Percentiles rank a stretch among this genome's conserved stretches.
These are phyloP conservation scores for Neotragus pygmaeus DNA, from an alignment of 2,113 vertebrate genomes.

Conservation along the genomic window DNA sequence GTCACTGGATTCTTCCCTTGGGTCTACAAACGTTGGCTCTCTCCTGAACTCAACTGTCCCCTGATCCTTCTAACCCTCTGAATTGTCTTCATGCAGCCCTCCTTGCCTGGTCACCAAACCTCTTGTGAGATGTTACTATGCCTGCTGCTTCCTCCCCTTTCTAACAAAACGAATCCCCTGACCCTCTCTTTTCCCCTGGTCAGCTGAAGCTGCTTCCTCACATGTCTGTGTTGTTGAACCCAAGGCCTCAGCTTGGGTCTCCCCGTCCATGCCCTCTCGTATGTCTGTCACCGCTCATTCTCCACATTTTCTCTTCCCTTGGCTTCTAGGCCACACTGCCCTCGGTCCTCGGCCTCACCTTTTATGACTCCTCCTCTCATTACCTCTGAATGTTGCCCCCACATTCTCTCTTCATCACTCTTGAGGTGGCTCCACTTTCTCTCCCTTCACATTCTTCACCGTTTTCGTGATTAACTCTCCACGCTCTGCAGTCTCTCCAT, in stretches of 20 bases:
- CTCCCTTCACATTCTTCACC: background rate
- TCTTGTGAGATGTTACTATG: background rate
- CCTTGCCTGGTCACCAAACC: background rate
- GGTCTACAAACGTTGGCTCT: background rate
- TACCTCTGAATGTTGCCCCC: background rate
- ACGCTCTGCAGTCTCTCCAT: background rate
- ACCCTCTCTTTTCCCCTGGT: rapidly evolving
- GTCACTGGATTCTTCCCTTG: background rate
- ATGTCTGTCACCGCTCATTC: background rate
- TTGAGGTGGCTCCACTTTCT: background rate
- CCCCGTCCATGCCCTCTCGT: background rate
- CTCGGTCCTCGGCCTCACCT: background rate
- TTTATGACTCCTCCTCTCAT: background rate
- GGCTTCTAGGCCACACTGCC: background rate
- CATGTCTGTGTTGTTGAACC: background rate
- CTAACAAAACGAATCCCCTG: background rate
- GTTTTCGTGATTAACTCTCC: background rate
- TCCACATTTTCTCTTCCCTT: background rate
- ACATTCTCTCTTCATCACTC: background rate
- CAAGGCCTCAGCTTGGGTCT: background rate
- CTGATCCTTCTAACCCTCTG: background rate
- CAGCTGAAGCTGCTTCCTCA: background rate
- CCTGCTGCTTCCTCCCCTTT: background rate
- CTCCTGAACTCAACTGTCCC: background rate
- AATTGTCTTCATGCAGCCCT: background rate